Evolutionary conservation across 1,140 invertebrate genomes (phyloP).

Genomic region (Druon quercuslanigerum): DNA sequence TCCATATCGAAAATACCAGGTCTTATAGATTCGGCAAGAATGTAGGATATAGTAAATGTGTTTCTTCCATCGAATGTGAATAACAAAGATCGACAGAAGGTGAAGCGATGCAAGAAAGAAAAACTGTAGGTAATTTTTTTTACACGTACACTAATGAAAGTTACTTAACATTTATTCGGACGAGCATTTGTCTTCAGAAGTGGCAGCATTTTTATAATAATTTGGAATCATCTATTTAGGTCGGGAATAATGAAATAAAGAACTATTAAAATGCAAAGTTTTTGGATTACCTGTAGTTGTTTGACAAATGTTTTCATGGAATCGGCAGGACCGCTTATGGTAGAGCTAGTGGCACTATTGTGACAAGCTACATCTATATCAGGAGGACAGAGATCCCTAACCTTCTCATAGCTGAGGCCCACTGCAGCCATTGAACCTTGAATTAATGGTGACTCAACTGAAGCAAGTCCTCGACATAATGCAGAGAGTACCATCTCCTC

Average conservation of each 20-base stretch:
- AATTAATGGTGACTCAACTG: slow-evolving; percentile 74
- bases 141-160: too few relatives aligned
- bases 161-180: too few relatives aligned
- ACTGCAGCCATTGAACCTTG: slow-evolving; percentile 78
- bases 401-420: slow-evolving; percentile 68
- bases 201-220: too few relatives aligned
- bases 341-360: slow-evolving; percentile 81
- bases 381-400: slow-evolving; percentile 69
- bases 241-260: neutral
- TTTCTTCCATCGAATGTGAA: too few relatives aligned
- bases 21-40: too few relatives aligned
- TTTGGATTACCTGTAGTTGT: slow-evolving; percentile 73
- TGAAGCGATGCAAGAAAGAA: too few relatives aligned
- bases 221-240: too few relatives aligned
- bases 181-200: neutral
- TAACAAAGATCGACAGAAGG: too few relatives aligned
- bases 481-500: slow-evolving; percentile 89
- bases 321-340: slow-evolving; percentile 80
- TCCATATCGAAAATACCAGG: too few relatives aligned
- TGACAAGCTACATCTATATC: slow-evolving; percentile 82
- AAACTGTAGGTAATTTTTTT: too few relatives aligned
- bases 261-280: slow-evolving; percentile 62
- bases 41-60: too few relatives aligned
- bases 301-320: slow-evolving; percentile 55
- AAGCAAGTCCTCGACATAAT: slow-evolving; percentile 79